phyloP scores from a whole-genome alignment of 2,888 invertebrate species.

The Nesidiocoris tenuis region DNA sequence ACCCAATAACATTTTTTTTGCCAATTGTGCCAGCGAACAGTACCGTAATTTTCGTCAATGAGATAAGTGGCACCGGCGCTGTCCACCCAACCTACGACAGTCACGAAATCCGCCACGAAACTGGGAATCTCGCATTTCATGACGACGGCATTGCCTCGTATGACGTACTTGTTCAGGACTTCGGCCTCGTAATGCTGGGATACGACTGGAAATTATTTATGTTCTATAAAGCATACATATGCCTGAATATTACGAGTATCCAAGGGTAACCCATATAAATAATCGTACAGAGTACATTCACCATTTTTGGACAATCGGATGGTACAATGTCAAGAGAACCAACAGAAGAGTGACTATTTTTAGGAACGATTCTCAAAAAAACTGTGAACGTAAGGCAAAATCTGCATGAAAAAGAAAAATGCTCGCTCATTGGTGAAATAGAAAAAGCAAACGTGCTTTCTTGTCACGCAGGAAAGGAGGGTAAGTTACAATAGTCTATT shows the following conservation, averaged over 20 bases:
- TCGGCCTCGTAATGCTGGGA: slow-evolving; percentile 79
- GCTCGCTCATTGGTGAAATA: neutral
- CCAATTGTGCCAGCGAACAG: no score
- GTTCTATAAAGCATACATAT: no score
- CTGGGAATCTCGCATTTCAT: slow-evolving; percentile 89
- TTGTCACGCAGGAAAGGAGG: neutral
- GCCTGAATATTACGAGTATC: no score
- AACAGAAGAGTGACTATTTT: no score
- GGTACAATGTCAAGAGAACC: no score
- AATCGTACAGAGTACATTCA: no score
- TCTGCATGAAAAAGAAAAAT: neutral
- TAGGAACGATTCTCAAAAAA: neutral
- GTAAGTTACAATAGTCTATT: neutral
- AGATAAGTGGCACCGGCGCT: slow-evolving; percentile 54
- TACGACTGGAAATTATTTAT: slow-evolving; percentile 64
- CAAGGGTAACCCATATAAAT: no score
- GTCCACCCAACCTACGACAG: slow-evolving; percentile 67
- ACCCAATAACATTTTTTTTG: no score
- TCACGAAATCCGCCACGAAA: slow-evolving; percentile 89
- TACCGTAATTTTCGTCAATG: slow-evolving; percentile 47
- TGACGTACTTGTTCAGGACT: slow-evolving; percentile 86
- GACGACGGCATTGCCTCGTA: slow-evolving; percentile 84
- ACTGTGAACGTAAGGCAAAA: neutral
- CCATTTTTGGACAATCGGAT: no score
- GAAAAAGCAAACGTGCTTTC: neutral